Evolutionary conservation across 2,113 vertebrate genomes (phyloP).

Genomic region (Labeo rohita): DNA sequence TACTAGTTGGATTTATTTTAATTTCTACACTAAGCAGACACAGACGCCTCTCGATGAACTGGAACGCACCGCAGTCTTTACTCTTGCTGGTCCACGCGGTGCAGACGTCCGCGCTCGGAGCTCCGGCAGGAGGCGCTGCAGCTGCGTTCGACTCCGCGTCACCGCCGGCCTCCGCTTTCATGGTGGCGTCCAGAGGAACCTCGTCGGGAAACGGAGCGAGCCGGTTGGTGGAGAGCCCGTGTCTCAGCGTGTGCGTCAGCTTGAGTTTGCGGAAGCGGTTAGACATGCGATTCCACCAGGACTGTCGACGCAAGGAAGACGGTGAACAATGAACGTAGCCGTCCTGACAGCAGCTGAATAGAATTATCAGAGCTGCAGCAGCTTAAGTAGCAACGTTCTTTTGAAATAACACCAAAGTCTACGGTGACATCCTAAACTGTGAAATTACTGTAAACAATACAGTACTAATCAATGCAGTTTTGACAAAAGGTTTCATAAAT

Average conservation of each 20-base stretch:
- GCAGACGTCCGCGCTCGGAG: slow-evolving; percentile 67
- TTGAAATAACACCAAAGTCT: too few relatives aligned
- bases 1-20: not conserved
- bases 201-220: slow-evolving; percentile 87
- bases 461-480: too few relatives aligned
- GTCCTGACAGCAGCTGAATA: too few relatives aligned
- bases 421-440: not conserved
- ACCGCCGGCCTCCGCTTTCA: slow-evolving; percentile 75
- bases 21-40: not conserved
- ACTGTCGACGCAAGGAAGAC: slow-evolving; percentile 70
- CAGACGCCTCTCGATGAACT: not conserved
- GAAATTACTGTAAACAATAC: not conserved
- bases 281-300: slow-evolving; percentile 99
- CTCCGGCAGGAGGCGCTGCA: not conserved
- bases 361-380: too few relatives aligned
- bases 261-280: slow-evolving; percentile 96
- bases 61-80: slow-evolving; percentile 81
- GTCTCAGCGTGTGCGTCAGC: slow-evolving; percentile 90
- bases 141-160: slow-evolving; percentile 45
- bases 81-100: slow-evolving; percentile 73
- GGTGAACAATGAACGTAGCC: too few relatives aligned
- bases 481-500: too few relatives aligned
- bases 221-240: slow-evolving; percentile 86
- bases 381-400: too few relatives aligned
- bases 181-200: slow-evolving; percentile 83